Conservation (phyloP, 2,113 vertebrate genomes). For the Eptesicus fuscus region DNA sequence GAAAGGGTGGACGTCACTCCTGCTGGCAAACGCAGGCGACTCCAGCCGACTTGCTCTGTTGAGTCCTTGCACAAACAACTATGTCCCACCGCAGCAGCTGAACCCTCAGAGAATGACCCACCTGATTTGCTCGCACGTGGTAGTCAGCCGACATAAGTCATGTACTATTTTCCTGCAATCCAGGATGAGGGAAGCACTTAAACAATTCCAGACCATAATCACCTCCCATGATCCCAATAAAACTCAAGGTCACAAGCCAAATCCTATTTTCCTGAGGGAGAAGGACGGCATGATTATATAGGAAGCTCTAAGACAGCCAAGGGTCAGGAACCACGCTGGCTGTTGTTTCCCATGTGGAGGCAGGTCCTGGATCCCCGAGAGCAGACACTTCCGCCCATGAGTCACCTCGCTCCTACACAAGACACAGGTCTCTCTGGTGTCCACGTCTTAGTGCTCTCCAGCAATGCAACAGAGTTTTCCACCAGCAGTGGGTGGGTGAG, state of each 20-base stretch:
- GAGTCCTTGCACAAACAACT: slow-evolving; percentile 76
- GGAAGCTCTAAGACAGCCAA: slow-evolving; percentile 77
- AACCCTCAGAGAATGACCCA: slow-evolving; percentile 65
- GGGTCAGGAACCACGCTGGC: slow-evolving; percentile 73
- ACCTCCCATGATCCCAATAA: slow-evolving; percentile 74
- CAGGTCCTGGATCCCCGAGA: neutral
- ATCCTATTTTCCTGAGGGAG: slow-evolving; percentile 77
- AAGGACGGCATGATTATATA: slow-evolving; percentile 76
- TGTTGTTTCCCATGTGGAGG: slow-evolving; percentile 66
- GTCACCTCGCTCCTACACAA: neutral
- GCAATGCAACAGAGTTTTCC: neutral
- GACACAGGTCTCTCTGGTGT: neutral
- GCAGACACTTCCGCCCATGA: slow-evolving; percentile 17
- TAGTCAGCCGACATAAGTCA: slow-evolving; percentile 65
- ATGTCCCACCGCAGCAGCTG: slow-evolving; percentile 57
- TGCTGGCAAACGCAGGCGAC: neutral
- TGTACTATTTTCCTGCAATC: slow-evolving; percentile 76
- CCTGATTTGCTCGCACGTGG: slow-evolving; percentile 49
- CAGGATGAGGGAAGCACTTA: slow-evolving; percentile 76
- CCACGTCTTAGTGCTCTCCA: neutral
- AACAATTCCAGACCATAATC: slow-evolving; percentile 77
- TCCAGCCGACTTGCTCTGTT: neutral
- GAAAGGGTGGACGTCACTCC: neutral
- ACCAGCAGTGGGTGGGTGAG: neutral
- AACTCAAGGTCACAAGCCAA: slow-evolving; percentile 80